Evolutionary conservation across 30 jellyfish, hydroid and myxozoan genomes (phyloP).

Genomic region (Chrysaora quinquecirrha): DNA sequence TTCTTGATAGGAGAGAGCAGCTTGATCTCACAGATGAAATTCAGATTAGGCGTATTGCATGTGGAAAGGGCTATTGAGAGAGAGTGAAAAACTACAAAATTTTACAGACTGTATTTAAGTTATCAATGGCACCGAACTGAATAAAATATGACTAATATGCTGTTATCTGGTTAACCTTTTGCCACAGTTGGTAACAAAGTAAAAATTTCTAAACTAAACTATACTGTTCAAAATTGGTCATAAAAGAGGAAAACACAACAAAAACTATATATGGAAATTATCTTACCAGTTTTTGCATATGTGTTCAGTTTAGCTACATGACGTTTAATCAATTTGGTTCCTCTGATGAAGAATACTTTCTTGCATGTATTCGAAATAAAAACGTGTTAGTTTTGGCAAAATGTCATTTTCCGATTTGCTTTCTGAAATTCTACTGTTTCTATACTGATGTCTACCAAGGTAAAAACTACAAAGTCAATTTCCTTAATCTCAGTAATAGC

Average conservation of each 20-base stretch:
- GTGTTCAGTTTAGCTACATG: constrained; percentile 3
- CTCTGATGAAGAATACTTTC: constrained; percentile 5
- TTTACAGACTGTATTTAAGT: constrained; percentile 26
- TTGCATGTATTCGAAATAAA: constrained; percentile 26
- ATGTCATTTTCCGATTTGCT: constrained; percentile 35
- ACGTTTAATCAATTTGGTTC: constrained; percentile 5
- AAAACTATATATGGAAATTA: constrained; percentile 4
- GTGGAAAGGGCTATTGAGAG: constrained; percentile 20
- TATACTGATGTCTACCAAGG: constrained; percentile 28
- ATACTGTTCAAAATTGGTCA: constrained; percentile 5
- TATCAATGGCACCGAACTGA: constrained; percentile 54
- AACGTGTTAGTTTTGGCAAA: constrained; percentile 43
- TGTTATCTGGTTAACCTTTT: constrained; percentile 46
- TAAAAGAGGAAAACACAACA: constrained; percentile 1
- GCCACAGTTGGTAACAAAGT: constrained; percentile 48
- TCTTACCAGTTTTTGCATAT: constrained; percentile 7
- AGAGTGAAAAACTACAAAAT: constrained; percentile 23
- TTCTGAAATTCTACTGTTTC: constrained; percentile 32
- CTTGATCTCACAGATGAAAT: background rate
- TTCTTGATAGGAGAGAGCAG: constrained; percentile 26
- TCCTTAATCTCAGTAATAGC: constrained; percentile 22
- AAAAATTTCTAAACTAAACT: constrained; percentile 8
- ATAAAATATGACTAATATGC: constrained; percentile 30
- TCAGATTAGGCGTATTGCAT: constrained; percentile 18
- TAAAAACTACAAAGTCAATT: constrained; percentile 70